These are phyloP conservation scores for Thaumatotibia leucotreta DNA, from an alignment of 1,140 invertebrate genomes.

Conservation along the genomic window DNA sequence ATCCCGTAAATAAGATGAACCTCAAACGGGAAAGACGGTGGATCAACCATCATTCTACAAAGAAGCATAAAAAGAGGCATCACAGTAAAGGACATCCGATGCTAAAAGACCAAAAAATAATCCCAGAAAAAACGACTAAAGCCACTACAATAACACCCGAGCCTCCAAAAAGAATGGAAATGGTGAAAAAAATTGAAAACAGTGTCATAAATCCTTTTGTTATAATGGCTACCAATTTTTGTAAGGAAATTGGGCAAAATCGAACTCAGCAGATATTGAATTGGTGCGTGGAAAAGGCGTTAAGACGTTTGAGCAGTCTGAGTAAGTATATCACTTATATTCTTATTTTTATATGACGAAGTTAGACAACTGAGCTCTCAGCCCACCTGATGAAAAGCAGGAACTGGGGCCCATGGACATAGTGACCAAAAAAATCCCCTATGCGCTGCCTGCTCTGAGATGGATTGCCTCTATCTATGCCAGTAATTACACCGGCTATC, in stretches of 20 bases:
- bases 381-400: no score
- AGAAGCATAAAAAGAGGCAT: slow-evolving; percentile 23
- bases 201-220: slow-evolving; percentile 43
- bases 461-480: no score
- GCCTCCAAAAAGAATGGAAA: no score
- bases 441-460: no score
- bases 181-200: slow-evolving; percentile 9
- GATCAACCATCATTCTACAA: slow-evolving; percentile 43
- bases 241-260: slow-evolving; percentile 54
- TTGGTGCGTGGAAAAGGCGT: slow-evolving; percentile 61
- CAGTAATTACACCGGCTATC: no score
- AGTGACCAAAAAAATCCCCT: no score
- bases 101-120: slow-evolving; percentile 13
- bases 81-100: slow-evolving; percentile 11
- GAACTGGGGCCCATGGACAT: no score
- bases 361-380: no score
- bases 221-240: slow-evolving; percentile 54
- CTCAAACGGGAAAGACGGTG: slow-evolving; percentile 44
- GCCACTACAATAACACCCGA: neutral
- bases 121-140: slow-evolving; percentile 12
- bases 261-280: slow-evolving; percentile 39
- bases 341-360: no score
- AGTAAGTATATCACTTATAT: slow-evolving; percentile 48
- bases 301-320: slow-evolving; percentile 50
- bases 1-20: slow-evolving; percentile 33